phyloP scores from a whole-genome alignment of 2,797 vertebrate genomes.

The Neosalanx taihuensis region DNA sequence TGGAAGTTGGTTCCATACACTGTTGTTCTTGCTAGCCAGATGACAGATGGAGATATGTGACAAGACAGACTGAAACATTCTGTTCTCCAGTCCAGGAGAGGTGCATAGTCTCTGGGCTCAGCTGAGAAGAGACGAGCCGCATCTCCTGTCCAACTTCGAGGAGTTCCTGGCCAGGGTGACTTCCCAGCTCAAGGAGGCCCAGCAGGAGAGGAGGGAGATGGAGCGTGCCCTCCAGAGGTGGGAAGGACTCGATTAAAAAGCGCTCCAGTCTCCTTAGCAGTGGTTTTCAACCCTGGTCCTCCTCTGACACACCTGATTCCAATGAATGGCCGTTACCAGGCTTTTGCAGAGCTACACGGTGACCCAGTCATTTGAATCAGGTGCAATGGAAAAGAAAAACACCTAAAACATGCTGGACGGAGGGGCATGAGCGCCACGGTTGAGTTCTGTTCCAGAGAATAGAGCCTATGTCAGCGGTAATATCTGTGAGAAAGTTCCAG shows the following conservation, averaged over 20 bases:
- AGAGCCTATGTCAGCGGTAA: background rate
- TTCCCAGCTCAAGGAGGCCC: conserved; percentile 84
- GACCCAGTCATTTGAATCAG: too few species aligned
- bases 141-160: conserved; percentile 86
- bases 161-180: conserved; percentile 85
- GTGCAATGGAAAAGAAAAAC: too few species aligned
- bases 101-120: conserved; percentile 85
- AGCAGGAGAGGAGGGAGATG: conserved; percentile 85
- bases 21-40: background rate
- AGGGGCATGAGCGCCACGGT: too few species aligned
- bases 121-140: conserved; percentile 82
- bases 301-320: too few species aligned
- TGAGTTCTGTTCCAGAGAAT: background rate
- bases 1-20: too few species aligned
- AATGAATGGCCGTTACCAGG: too few species aligned
- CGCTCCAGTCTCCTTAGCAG: background rate
- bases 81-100: conserved; percentile 72
- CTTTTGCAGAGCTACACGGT: too few species aligned
- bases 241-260: conserved; percentile 1
- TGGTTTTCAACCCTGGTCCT: too few species aligned
- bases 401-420: too few species aligned
- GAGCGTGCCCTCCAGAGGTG: conserved; percentile 85
- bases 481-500: background rate
- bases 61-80: background rate
- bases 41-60: background rate